These are phyloP conservation scores for Eurytoma californica DNA, from an alignment of 2,888 invertebrate species.

Conservation along the genomic window DNA sequence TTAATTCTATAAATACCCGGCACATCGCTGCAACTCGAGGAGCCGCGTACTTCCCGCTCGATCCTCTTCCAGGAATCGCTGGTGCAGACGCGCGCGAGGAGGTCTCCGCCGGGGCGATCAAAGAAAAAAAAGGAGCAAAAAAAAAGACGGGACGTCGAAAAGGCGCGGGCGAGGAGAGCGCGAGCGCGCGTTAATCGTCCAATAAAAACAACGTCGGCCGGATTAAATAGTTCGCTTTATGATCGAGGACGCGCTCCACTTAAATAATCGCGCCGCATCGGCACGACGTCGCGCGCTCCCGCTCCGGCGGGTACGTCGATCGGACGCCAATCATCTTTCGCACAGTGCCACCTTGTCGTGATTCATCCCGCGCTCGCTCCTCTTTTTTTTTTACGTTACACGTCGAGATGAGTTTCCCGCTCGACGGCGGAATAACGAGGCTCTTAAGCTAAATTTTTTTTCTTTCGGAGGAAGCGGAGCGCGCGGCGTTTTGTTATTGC, in stretches of 20 bases:
- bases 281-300: slow-evolving; percentile 8
- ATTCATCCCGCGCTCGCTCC: slow-evolving; percentile 6
- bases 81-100: not conserved
- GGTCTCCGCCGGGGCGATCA: no score
- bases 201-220: slow-evolving; percentile 27
- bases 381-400: not conserved
- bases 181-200: slow-evolving; percentile 23
- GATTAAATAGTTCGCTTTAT: slow-evolving; percentile 43
- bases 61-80: slow-evolving; percentile 1
- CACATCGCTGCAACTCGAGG: no score
- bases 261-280: slow-evolving; percentile 43
- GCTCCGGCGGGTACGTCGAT: slow-evolving; percentile 39
- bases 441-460: not conserved
- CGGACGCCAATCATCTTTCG: slow-evolving; percentile 40
- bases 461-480: no score
- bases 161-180: not conserved
- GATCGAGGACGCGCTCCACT: slow-evolving; percentile 56
- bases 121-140: not conserved
- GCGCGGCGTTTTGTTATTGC: no score
- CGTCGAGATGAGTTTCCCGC: not conserved
- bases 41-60: not conserved
- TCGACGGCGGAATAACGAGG: not conserved
- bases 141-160: not conserved
- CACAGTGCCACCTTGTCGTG: slow-evolving; percentile 41
- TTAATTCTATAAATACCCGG: slow-evolving; percentile 41